Percentiles rank a stretch among this genome's conserved stretches.
Conservation (phyloP, 2,113 vertebrate genomes). For the Lepisosteus oculatus region DNA sequence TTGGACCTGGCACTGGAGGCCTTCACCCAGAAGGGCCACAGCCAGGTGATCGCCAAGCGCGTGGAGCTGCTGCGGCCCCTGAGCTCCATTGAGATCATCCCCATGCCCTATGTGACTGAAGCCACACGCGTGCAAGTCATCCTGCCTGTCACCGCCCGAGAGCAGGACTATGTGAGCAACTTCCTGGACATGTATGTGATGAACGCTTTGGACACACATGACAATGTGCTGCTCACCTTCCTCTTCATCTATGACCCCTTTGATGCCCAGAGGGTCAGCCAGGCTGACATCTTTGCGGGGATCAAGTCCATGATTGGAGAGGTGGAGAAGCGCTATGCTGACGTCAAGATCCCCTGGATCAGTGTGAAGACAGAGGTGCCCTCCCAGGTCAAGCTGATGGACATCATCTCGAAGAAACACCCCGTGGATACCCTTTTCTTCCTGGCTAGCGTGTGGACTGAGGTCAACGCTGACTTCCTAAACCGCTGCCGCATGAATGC, state of each 20-base stretch:
- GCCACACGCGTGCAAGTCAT: constrained; percentile 89
- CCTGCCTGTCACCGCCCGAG: constrained; percentile 79
- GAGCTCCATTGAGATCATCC: constrained; percentile 88
- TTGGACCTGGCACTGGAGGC: constrained; percentile 88
- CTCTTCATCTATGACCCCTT: constrained; percentile 86
- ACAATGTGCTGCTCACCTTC: constrained; percentile 85
- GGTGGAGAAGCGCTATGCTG: constrained; percentile 82
- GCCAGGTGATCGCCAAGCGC: constrained; percentile 77
- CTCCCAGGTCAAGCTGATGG: constrained; percentile 93
- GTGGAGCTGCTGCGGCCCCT: constrained; percentile 85
- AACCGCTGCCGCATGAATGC: constrained; percentile 95
- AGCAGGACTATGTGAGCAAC: constrained; percentile 71
- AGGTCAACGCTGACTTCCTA: constrained; percentile 84
- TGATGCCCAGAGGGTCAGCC: constrained; percentile 79
- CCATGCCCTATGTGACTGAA: constrained; percentile 94
- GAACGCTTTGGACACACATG: constrained; percentile 80
- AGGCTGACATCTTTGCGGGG: constrained; percentile 81
- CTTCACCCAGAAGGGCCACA: constrained; percentile 85
- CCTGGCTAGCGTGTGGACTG: constrained; percentile 82
- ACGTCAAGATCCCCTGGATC: constrained; percentile 88
- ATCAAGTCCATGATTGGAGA: constrained; percentile 83
- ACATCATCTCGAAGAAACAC: constrained; percentile 96
- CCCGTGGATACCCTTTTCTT: constrained; percentile 93
- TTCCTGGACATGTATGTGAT: constrained; percentile 90
- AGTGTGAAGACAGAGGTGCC: constrained; percentile 89